Conservation (phyloP, 2,888 invertebrate genomes). For the Hecatera dysodea region DNA sequence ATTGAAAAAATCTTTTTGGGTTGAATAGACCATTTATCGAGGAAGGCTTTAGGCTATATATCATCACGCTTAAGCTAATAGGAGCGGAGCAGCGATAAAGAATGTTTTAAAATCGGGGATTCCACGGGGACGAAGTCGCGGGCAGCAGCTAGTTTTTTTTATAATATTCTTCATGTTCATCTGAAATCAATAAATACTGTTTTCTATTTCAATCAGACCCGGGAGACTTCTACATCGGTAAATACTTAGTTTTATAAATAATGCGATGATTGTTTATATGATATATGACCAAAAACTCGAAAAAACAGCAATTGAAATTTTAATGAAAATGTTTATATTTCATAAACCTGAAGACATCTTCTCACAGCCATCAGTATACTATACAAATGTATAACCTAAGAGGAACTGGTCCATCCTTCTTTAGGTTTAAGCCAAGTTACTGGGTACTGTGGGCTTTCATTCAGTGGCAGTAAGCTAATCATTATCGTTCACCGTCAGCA, state of each 20-base stretch:
- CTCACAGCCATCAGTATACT: background rate
- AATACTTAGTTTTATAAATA: slow-evolving; percentile 1
- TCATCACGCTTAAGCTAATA: no score
- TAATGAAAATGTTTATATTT: no score
- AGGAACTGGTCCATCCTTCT: background rate
- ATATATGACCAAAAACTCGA: background rate
- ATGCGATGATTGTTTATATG: background rate
- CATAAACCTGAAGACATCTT: background rate
- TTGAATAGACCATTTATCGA: no score
- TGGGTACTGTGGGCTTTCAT: background rate
- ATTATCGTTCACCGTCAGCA: background rate
- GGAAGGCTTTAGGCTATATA: no score
- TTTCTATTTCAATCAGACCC: slow-evolving; percentile 19
- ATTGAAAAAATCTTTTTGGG: no score
- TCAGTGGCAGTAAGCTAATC: background rate
- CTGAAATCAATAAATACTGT: slow-evolving; percentile 9
- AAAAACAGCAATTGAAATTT: background rate
- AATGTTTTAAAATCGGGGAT: no score
- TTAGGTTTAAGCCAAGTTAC: background rate
- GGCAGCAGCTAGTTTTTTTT: no score
- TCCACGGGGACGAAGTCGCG: no score
- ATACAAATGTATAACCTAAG: background rate
- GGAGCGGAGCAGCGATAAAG: no score
- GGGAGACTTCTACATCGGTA: background rate
- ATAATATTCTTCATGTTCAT: background rate